Percentiles rank a stretch among this genome's conserved stretches.
Evolutionary conservation across 2,888 invertebrate genomes (phyloP).

Genomic region (Tuta absoluta): DNA sequence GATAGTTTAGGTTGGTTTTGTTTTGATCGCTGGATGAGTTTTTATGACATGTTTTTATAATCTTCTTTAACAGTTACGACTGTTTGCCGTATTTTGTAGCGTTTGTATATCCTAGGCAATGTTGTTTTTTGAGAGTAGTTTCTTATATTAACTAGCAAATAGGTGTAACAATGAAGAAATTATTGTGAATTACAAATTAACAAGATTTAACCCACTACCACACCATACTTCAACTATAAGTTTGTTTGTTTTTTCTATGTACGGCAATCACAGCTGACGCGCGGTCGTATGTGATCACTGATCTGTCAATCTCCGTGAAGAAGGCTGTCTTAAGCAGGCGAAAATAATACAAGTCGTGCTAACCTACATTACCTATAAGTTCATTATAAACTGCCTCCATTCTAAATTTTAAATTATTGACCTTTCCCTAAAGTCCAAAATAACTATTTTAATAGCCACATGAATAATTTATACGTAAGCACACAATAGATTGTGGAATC

Average conservation of each 20-base stretch:
- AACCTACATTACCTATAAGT: too few relatives aligned
- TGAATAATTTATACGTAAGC: conserved; percentile 5
- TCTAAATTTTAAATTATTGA: not conserved
- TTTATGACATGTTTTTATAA: conserved; percentile 65
- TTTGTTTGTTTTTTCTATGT: too few relatives aligned
- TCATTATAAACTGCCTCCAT: too few relatives aligned
- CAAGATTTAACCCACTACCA: too few relatives aligned
- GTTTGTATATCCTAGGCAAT: not conserved
- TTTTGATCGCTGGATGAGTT: conserved; percentile 49
- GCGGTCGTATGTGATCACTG: too few relatives aligned
- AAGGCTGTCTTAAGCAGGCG: too few relatives aligned
- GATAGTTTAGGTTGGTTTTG: conserved; percentile 45
- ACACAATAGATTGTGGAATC: conserved; percentile 3
- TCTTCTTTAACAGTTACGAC: conserved; percentile 52
- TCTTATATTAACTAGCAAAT: not conserved
- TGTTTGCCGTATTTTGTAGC: conserved; percentile 34
- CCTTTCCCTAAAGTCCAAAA: not conserved
- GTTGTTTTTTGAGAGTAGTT: not conserved
- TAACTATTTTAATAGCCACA: not conserved
- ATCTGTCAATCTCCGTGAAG: too few relatives aligned
- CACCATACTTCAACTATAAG: too few relatives aligned
- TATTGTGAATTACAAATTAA: too few relatives aligned
- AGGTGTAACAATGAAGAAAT: not conserved
- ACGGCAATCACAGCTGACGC: too few relatives aligned
- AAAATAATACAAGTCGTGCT: too few relatives aligned